These are phyloP conservation scores for Clarias macrocephalus DNA, from an alignment of 2,113 vertebrate species.

Conservation along the genomic window DNA sequence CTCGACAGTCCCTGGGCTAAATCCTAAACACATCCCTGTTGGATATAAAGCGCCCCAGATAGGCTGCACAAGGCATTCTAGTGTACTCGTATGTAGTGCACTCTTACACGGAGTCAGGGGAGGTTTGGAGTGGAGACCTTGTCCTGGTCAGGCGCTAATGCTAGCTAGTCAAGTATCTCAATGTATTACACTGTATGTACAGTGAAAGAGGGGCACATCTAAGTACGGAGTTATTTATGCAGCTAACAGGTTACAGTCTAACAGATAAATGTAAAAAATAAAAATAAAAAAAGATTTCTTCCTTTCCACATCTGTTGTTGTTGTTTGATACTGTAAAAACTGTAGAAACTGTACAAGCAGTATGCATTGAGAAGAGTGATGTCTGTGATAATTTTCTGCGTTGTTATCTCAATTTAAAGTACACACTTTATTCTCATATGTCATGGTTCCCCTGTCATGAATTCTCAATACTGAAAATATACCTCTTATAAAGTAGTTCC, in stretches of 20 bases:
- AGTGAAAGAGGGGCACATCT: not conserved
- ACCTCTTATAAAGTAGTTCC: not conserved
- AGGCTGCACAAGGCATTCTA: not conserved
- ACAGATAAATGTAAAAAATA: not conserved
- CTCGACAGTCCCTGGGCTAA: not conserved
- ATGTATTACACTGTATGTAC: not conserved
- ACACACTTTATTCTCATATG: not conserved
- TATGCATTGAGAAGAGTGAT: not conserved
- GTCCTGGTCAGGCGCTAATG: constrained; percentile 3
- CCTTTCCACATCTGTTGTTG: not conserved
- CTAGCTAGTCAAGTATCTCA: not conserved
- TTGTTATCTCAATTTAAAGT: not conserved
- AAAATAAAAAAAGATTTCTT: too few species aligned
- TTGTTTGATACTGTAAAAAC: not conserved
- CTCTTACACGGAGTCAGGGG: not conserved
- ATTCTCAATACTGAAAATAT: not conserved
- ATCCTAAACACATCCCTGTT: not conserved
- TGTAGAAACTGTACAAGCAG: too few species aligned
- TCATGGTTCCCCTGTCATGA: not conserved
- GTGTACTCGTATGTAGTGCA: not conserved
- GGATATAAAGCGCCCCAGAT: not conserved
- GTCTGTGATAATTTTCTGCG: not conserved
- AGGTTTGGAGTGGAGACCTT: not conserved
- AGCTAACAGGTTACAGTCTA: not conserved
- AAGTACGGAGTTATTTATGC: not conserved